These are phyloP conservation scores for Cladorhizidae sp. DNA, from an alignment of 37 sponge, comb jelly and placozoan genomes.

Conservation along the genomic window DNA sequence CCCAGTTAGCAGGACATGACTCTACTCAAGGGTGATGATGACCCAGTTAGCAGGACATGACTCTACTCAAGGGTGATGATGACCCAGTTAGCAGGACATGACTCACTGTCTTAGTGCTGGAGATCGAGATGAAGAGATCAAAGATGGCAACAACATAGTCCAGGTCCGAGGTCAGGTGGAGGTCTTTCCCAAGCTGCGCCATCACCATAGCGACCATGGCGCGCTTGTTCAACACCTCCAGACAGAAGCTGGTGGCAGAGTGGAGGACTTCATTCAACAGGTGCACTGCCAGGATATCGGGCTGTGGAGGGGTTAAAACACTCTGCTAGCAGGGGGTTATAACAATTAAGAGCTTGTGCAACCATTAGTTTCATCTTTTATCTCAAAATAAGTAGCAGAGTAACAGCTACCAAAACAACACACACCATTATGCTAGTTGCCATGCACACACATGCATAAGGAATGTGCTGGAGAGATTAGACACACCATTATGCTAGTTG, in stretches of 20 bases:
- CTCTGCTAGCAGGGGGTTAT: not conserved
- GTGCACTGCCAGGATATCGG: conserved; percentile 39
- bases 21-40: too few relatives aligned
- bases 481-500: too few relatives aligned
- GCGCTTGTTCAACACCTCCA: conserved; percentile 34
- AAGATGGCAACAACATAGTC: conserved; percentile 28
- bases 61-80: too few relatives aligned
- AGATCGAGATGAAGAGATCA: conserved; percentile 17
- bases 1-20: too few relatives aligned
- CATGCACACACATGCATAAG: too few relatives aligned
- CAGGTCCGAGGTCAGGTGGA: conserved; percentile 22
- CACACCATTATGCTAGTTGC: too few relatives aligned
- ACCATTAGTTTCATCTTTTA: too few relatives aligned
- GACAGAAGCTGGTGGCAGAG: not conserved
- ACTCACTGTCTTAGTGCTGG: conserved; percentile 6
- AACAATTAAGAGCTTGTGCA: not conserved
- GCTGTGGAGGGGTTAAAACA: conserved; percentile 17
- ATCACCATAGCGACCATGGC: conserved; percentile 28
- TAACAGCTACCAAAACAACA: too few relatives aligned
- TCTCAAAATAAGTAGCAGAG: too few relatives aligned
- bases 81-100: too few relatives aligned
- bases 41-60: too few relatives aligned
- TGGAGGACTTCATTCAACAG: conserved; percentile 51
- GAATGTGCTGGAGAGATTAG: too few relatives aligned
- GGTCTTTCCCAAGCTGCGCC: conserved; percentile 24